Evolutionary conservation across 2,113 vertebrate species (phyloP).

Genomic region (Ceyx melanurus): DNA sequence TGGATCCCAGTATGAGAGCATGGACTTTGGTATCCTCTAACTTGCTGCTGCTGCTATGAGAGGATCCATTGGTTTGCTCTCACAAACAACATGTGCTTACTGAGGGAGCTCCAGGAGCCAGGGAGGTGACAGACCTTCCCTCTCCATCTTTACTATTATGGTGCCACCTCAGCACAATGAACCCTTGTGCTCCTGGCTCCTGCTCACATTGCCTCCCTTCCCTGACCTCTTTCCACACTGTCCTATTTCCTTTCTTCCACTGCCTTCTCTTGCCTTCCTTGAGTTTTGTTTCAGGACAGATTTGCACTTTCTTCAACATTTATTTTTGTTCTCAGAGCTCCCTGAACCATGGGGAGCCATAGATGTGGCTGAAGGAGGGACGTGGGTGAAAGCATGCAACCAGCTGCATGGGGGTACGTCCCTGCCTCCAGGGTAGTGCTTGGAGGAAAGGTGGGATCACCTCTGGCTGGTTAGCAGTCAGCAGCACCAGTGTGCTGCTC

Average conservation of each 20-base stretch:
- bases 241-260: not conserved
- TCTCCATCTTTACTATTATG: not conserved
- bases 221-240: not conserved
- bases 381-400: not conserved
- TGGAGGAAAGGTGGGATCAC: not conserved
- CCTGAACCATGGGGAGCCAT: not conserved
- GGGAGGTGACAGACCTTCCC: not conserved
- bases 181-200: not conserved
- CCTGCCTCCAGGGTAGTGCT: not conserved
- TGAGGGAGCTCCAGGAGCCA: not conserved
- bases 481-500: not conserved
- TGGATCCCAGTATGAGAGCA: not conserved
- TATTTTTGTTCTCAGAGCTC: not conserved
- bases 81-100: not conserved
- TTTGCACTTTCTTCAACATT: not conserved
- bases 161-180: not conserved
- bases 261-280: not conserved
- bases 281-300: not conserved
- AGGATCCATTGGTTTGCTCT: not conserved
- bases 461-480: not conserved
- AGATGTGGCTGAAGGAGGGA: not conserved
- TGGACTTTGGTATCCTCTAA: not conserved
- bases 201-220: not conserved
- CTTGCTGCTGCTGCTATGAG: not conserved
- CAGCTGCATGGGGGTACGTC: fast-evolving